A percentile compares a stretch with the other conserved stretches of the same genome.
Evolutionary conservation across 2,888 invertebrate genomes (phyloP).

Genomic region (Heliconius sara): DNA sequence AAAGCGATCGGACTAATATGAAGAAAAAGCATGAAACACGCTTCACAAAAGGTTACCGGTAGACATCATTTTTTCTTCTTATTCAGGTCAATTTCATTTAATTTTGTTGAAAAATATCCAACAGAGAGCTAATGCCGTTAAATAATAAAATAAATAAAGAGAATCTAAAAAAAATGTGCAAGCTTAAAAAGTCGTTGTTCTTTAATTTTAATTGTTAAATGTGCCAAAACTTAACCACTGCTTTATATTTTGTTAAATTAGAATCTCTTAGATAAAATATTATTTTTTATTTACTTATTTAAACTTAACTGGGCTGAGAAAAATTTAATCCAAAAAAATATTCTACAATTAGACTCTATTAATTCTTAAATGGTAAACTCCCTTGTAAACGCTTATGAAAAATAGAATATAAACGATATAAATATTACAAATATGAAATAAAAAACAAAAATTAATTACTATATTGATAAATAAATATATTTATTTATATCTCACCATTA

Average conservation of each 20-base stretch:
- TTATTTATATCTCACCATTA: constrained; percentile 38
- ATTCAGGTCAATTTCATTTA: constrained; percentile 29
- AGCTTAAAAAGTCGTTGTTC: no score
- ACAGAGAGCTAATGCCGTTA: constrained; percentile 15
- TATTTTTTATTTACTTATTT: background rate
- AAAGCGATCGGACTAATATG: constrained; percentile 15
- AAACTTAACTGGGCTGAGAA: background rate
- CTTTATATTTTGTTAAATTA: background rate
- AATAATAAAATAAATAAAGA: background rate
- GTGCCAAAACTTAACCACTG: background rate
- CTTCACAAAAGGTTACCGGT: constrained; percentile 27
- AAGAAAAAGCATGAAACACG: constrained; percentile 30
- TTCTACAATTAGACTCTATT: background rate
- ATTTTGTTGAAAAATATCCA: constrained; percentile 29
- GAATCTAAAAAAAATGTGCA: background rate
- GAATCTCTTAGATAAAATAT: background rate
- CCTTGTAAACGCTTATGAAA: background rate
- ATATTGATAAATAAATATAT: background rate
- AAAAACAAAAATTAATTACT: background rate
- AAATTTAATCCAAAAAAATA: background rate
- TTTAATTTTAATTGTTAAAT: background rate
- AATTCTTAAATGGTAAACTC: background rate
- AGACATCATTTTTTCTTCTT: constrained; percentile 17
- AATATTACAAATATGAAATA: background rate
- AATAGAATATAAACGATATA: no score